A percentile compares a stretch with the other conserved stretches of the same genome.
These are phyloP conservation scores for Catharus bicknelli DNA, from an alignment of 2,113 vertebrate species.

Conservation along the genomic window DNA sequence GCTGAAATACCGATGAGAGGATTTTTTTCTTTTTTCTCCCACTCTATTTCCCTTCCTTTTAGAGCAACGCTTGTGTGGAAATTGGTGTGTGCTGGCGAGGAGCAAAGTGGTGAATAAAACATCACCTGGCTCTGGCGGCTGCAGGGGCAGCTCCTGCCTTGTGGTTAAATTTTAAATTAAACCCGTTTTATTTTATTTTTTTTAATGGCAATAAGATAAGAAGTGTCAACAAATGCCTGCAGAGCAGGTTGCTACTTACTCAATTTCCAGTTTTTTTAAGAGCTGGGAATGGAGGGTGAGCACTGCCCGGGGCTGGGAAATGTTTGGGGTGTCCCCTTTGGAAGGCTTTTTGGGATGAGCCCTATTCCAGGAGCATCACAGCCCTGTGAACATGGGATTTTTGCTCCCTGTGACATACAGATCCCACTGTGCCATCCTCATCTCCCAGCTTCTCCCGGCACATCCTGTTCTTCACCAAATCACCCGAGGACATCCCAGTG, in stretches of 20 bases:
- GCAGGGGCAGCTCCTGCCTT: constrained; percentile 17
- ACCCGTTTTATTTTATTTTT: neutral
- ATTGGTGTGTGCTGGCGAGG: neutral
- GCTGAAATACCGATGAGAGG: neutral
- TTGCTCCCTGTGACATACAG: fast-evolving
- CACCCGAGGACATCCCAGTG: fast-evolving
- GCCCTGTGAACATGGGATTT: fast-evolving
- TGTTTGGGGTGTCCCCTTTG: fast-evolving
- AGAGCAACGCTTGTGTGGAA: neutral
- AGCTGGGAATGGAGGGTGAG: neutral
- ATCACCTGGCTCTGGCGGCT: neutral
- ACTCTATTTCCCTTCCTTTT: neutral
- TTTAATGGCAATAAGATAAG: neutral
- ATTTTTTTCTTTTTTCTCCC: neutral
- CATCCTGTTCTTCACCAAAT: neutral
- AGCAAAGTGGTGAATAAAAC: constrained; percentile 35
- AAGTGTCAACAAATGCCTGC: neutral
- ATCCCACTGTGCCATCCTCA: fast-evolving
- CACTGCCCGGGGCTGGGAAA: fast-evolving
- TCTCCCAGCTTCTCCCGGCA: neutral
- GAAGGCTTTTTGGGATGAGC: neutral
- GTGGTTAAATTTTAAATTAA: neutral
- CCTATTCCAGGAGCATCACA: fast-evolving
- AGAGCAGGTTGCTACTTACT: neutral
- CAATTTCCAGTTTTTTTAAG: neutral